Conservation (phyloP, 2,797 vertebrate genomes). For the Xenopus petersii region DNA sequence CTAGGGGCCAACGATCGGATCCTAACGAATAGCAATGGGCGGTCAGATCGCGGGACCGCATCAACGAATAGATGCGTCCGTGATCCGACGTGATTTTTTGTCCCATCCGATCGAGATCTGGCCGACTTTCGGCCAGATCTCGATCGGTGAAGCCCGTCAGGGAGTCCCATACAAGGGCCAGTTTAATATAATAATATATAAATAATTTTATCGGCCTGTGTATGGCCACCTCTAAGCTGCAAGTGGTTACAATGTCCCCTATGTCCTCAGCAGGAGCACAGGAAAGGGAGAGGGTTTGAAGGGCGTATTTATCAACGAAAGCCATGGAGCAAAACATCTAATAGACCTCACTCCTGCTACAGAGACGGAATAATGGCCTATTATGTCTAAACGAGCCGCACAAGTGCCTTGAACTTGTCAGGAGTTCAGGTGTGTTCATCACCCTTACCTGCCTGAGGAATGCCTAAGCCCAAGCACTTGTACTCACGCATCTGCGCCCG, state of each 20-base stretch:
- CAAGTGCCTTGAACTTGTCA: constrained; percentile 89
- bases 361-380: constrained; percentile 78
- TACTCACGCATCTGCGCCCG: constrained; percentile 64
- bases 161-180: too few species aligned
- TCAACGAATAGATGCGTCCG: too few species aligned
- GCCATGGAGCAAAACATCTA: constrained; percentile 54
- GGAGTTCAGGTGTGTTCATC: constrained; percentile 84
- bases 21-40: too few species aligned
- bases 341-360: constrained; percentile 64
- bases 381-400: constrained; percentile 77
- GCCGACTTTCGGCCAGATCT: too few species aligned
- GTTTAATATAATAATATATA: too few species aligned
- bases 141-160: too few species aligned
- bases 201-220: too few species aligned
- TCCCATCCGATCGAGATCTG: too few species aligned
- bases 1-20: too few species aligned
- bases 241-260: neutral
- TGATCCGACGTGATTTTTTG: too few species aligned
- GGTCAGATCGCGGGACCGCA: too few species aligned
- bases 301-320: constrained; percentile 59
- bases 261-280: neutral
- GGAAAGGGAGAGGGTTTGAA: constrained; percentile 13
- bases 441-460: constrained; percentile 74
- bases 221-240: too few species aligned
- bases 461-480: constrained; percentile 65